These are phyloP conservation scores for Gasterosteus nipponicus DNA, from an alignment of 2,113 vertebrate genomes.

Conservation along the genomic window DNA sequence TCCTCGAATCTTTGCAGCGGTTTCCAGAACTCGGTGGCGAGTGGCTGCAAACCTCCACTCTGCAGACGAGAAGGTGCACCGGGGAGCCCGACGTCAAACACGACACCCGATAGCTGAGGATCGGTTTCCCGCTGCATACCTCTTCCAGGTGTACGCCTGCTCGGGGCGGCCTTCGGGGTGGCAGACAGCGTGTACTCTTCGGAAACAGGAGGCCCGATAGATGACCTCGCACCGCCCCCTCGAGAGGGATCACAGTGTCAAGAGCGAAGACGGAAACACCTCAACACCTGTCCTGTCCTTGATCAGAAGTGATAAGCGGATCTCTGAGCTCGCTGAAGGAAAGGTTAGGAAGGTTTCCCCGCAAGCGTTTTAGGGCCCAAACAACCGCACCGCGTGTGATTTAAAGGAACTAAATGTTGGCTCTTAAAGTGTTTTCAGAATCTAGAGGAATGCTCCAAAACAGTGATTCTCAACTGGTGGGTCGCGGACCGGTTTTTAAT, in stretches of 20 bases:
- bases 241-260: slow-evolving; percentile 22
- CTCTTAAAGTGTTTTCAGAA: background rate
- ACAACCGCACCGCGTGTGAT: background rate
- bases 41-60: slow-evolving; percentile 67
- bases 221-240: slow-evolving; percentile 40
- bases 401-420: background rate
- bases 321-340: background rate
- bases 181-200: slow-evolving; percentile 31
- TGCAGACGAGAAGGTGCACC: slow-evolving; percentile 55
- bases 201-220: slow-evolving; percentile 36
- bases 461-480: too few relatives aligned
- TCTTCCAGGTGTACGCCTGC: slow-evolving; percentile 71
- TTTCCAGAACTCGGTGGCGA: slow-evolving; percentile 22
- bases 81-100: slow-evolving; percentile 60
- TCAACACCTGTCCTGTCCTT: slow-evolving; percentile 24
- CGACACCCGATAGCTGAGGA: slow-evolving; percentile 69
- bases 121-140: slow-evolving; percentile 70
- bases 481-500: too few relatives aligned
- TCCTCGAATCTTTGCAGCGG: too few relatives aligned
- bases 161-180: slow-evolving; percentile 52
- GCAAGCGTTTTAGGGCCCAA: too few relatives aligned
- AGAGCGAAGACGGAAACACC: slow-evolving; percentile 11
- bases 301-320: background rate
- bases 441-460: background rate
- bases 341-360: too few relatives aligned